Conservation (phyloP, 2,888 invertebrate genomes). For the Apamea anceps region DNA sequence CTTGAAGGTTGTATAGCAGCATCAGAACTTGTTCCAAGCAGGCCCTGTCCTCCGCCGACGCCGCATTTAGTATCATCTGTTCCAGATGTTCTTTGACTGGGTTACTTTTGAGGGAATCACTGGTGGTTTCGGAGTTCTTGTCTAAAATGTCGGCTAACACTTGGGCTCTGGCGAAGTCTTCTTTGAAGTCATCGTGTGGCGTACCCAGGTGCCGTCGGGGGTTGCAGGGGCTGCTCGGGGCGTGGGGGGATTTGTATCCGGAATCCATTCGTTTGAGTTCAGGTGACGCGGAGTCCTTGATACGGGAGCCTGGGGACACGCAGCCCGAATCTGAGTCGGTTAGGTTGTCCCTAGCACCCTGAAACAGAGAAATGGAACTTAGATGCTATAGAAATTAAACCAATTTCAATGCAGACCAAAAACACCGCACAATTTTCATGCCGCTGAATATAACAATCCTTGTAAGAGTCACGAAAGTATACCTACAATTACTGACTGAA, state of each 20-base stretch:
- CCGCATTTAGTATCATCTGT: conserved; percentile 88
- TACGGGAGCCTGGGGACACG: conserved; percentile 89
- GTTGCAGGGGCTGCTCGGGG: conserved; percentile 86
- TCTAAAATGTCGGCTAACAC: conserved; percentile 86
- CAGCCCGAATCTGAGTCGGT: conserved; percentile 90
- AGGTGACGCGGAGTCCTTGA: conserved; percentile 89
- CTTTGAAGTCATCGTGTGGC: conserved; percentile 87
- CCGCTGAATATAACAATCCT: conserved; percentile 37
- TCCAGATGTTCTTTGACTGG: conserved; percentile 88
- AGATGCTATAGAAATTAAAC: background rate
- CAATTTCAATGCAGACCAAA: background rate
- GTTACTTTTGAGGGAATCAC: conserved; percentile 86
- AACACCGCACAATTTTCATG: conserved; percentile 27
- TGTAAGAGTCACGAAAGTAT: conserved; percentile 46
- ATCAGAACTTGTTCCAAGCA: conserved; percentile 92
- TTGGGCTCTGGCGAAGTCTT: conserved; percentile 88
- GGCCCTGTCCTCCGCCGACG: conserved; percentile 90
- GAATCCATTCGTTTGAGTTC: conserved; percentile 90
- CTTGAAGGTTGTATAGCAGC: conserved; percentile 91
- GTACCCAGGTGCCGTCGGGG: conserved; percentile 81
- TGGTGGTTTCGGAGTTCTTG: conserved; percentile 84
- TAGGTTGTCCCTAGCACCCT: conserved; percentile 89
- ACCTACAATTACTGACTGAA: conserved; percentile 38
- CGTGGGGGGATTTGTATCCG: conserved; percentile 88
- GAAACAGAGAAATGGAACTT: conserved; percentile 65